These are phyloP conservation scores for Timema podura DNA, from an alignment of 2,888 invertebrate species.

Conservation along the genomic window DNA sequence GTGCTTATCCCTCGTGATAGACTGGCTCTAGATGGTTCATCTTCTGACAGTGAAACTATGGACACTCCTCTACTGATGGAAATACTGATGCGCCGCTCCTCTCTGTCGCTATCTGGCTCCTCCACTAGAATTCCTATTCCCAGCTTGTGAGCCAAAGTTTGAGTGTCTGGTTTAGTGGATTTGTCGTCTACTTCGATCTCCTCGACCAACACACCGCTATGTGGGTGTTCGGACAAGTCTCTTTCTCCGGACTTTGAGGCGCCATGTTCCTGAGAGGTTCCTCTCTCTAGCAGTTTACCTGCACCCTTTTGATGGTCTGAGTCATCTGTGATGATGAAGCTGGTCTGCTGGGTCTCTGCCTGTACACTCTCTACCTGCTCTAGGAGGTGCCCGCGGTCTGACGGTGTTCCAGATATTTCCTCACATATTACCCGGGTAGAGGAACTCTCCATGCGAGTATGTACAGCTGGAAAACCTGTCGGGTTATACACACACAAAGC, in stretches of 20 bases:
- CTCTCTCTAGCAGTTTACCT: conserved; percentile 18
- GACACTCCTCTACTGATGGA: conserved; percentile 54
- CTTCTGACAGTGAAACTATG: conserved; percentile 62
- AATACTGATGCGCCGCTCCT: conserved; percentile 24
- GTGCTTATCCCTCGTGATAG: conserved; percentile 21
- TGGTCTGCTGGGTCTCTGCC: background rate
- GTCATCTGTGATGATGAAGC: conserved; percentile 17
- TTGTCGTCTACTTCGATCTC: conserved; percentile 21
- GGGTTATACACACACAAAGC: no score
- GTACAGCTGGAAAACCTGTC: conserved; percentile 63
- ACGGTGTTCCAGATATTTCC: conserved; percentile 37
- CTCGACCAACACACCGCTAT: conserved; percentile 21
- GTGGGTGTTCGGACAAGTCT: background rate
- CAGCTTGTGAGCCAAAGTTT: conserved; percentile 16
- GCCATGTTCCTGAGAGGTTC: background rate
- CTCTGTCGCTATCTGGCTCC: conserved; percentile 46
- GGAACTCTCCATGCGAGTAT: conserved; percentile 62
- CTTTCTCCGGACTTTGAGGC: background rate
- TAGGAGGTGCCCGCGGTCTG: background rate
- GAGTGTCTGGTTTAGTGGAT: conserved; percentile 6
- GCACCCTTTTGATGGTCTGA: background rate
- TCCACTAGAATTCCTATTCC: conserved; percentile 46
- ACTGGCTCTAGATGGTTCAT: conserved; percentile 43
- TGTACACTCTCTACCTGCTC: background rate
- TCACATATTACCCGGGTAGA: conserved; percentile 57